Evolutionary conservation across 2,797 vertebrate species (phyloP).

Genomic region (Capromys pilorides): DNA sequence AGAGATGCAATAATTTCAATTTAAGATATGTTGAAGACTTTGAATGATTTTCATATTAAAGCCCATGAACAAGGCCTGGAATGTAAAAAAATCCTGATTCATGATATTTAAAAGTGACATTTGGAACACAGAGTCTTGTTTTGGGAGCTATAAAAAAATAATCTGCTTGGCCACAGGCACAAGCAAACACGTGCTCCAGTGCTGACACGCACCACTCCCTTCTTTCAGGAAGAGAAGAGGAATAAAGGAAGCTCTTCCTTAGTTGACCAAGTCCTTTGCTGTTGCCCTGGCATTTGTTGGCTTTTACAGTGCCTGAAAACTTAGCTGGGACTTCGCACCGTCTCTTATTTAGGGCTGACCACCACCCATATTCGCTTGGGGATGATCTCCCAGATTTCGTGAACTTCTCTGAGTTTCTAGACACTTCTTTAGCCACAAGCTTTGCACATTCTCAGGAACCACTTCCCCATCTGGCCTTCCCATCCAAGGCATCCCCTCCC

Average conservation of each 20-base stretch:
- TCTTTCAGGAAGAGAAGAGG: background rate
- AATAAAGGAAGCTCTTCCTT: background rate
- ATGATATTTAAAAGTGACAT: background rate
- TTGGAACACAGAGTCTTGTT: background rate
- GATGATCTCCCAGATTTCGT: slow-evolving; percentile 25
- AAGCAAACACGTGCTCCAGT: background rate
- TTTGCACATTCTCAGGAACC: background rate
- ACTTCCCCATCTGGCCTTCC: background rate
- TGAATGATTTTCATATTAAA: slow-evolving; percentile 2
- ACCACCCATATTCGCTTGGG: background rate
- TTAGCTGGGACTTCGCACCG: slow-evolving; percentile 56
- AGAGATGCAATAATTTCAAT: background rate
- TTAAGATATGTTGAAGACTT: background rate
- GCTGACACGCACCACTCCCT: fast-evolving
- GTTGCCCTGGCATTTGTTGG: slow-evolving; percentile 50
- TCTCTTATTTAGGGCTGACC: slow-evolving; percentile 16
- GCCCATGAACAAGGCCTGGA: background rate
- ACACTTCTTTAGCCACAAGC: background rate
- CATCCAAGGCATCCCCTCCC: background rate
- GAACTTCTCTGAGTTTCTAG: background rate
- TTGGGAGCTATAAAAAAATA: background rate
- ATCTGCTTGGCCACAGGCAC: background rate
- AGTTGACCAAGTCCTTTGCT: slow-evolving; percentile 57
- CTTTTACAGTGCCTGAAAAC: slow-evolving; percentile 49
- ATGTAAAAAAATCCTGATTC: background rate